These are phyloP conservation scores for Chauna torquata DNA, from an alignment of 2,113 vertebrate species.

Conservation along the genomic window DNA sequence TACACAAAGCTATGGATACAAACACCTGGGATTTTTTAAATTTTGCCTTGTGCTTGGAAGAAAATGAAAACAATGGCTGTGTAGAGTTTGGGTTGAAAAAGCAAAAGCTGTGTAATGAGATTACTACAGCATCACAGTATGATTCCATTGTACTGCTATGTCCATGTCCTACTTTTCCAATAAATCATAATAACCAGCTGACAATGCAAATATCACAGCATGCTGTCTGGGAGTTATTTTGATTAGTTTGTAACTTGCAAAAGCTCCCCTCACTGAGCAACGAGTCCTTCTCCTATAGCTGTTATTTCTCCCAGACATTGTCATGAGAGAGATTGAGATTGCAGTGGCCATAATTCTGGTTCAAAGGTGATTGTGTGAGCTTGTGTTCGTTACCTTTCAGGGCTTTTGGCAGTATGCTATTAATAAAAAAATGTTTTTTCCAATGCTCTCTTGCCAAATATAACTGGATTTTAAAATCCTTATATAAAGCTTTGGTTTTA, in stretches of 20 bases:
- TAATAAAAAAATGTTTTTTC: not conserved
- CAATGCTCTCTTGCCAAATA: not conserved
- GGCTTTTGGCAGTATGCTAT: not conserved
- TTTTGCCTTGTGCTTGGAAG: not conserved
- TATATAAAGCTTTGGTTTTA: not conserved
- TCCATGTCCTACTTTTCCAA: not conserved
- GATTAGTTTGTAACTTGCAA: not conserved
- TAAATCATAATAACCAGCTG: conserved; percentile 53
- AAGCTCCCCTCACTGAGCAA: not conserved
- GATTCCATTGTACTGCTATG: not conserved
- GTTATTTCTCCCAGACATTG: not conserved
- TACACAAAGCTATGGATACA: not conserved
- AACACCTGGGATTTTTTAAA: not conserved
- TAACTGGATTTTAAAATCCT: not conserved
- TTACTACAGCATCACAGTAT: not conserved
- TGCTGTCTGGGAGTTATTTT: conserved; percentile 19
- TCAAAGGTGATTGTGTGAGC: not conserved
- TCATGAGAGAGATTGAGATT: not conserved
- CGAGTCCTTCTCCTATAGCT: not conserved
- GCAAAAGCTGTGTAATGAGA: not conserved
- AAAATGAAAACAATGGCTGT: not conserved
- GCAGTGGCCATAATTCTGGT: not conserved
- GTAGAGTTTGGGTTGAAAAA: conserved; percentile 15
- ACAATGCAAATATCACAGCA: conserved; percentile 38
- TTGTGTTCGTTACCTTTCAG: not conserved